Evolutionary conservation across 2,797 vertebrate species (phyloP).

Genomic region (Sebastes paucispinis): DNA sequence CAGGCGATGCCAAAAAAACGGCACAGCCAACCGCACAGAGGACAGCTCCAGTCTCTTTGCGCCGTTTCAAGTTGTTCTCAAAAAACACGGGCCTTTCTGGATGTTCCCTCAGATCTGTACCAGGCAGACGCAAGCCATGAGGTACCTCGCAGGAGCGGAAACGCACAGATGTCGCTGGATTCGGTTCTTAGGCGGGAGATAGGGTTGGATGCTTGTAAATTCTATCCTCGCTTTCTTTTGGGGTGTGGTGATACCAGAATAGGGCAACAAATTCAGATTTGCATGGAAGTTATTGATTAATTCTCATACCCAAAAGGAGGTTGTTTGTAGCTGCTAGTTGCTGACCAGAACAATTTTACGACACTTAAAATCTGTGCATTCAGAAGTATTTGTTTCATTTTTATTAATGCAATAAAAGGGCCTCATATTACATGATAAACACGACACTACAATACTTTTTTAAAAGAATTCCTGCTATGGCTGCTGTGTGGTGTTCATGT

Average conservation of each 20-base stretch:
- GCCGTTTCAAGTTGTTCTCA: slow-evolving; percentile 68
- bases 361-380: background rate
- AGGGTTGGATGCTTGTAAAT: slow-evolving; percentile 7
- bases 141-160: slow-evolving; percentile 51
- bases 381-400: background rate
- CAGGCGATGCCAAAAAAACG: slow-evolving; percentile 67
- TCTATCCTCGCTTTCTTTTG: background rate
- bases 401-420: background rate
- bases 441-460: background rate
- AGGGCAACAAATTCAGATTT: background rate
- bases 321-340: background rate
- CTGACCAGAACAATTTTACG: background rate
- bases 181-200: slow-evolving; percentile 32
- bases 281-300: background rate
- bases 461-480: background rate
- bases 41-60: slow-evolving; percentile 65
- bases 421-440: too few species aligned
- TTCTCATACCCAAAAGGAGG: background rate
- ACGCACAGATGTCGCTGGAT: slow-evolving; percentile 33
- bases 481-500: background rate
- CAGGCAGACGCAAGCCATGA: slow-evolving; percentile 56
- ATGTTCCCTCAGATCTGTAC: slow-evolving; percentile 70
- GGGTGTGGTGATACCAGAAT: background rate
- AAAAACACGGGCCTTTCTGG: slow-evolving; percentile 62
- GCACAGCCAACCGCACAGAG: slow-evolving; percentile 68